A percentile compares a stretch with the other conserved stretches of the same genome.
Evolutionary conservation across 2,113 vertebrate species (phyloP).

Genomic region (Silurus meridionalis): DNA sequence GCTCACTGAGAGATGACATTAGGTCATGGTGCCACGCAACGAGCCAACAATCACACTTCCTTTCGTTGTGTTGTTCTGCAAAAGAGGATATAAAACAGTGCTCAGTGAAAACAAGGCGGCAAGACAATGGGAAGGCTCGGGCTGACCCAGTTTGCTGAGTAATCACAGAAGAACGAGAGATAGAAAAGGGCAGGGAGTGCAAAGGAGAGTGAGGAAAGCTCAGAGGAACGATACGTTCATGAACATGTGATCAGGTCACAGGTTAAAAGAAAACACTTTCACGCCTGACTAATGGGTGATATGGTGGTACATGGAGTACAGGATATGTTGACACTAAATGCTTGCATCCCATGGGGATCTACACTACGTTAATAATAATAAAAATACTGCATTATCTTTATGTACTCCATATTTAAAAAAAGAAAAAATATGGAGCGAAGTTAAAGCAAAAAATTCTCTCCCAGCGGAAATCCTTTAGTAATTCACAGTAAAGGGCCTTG

Average conservation of each 20-base stretch:
- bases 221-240: background rate
- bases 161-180: background rate
- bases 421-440: no score
- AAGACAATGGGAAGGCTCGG: conserved; percentile 18
- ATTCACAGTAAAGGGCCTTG: no score
- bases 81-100: background rate
- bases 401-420: no score
- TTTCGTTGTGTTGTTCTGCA: background rate
- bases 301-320: background rate
- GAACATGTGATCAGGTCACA: background rate
- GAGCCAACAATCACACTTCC: background rate
- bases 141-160: conserved; percentile 27
- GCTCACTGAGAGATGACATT: background rate
- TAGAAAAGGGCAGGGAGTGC: background rate
- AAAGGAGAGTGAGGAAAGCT: background rate
- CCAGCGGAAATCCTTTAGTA: no score
- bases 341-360: background rate
- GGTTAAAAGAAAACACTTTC: background rate
- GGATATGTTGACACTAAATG: background rate
- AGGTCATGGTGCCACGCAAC: background rate
- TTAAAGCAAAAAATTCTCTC: no score
- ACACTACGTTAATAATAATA: background rate
- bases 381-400: background rate
- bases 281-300: background rate
- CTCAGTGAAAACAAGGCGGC: conserved; percentile 9